phyloP scores from a whole-genome alignment of 2,113 vertebrate genomes.

The Muntiacus muntjak region DNA sequence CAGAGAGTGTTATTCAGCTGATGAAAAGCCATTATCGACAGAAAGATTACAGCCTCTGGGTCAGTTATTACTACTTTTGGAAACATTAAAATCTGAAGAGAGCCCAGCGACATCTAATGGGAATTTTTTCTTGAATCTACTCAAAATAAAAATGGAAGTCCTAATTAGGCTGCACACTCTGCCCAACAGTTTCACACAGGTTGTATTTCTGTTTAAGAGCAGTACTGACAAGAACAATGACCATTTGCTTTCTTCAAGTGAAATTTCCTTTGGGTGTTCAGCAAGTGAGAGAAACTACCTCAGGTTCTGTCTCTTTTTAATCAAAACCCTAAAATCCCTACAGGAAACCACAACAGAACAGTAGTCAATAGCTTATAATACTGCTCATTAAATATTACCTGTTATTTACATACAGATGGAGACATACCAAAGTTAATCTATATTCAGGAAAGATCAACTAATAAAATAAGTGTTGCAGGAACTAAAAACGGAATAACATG shows the following conservation, averaged over 20 bases:
- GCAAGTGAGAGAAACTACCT: conserved; percentile 35
- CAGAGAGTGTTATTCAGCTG: background rate
- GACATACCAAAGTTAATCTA: background rate
- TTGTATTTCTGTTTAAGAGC: background rate
- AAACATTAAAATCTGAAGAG: conserved; percentile 30
- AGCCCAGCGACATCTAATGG: background rate
- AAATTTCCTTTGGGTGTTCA: conserved; percentile 50
- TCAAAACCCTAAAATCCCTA: conserved; percentile 18
- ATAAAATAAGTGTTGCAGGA: background rate
- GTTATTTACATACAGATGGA: background rate
- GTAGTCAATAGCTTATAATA: background rate
- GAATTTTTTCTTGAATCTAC: conserved; percentile 31
- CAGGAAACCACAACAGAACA: background rate
- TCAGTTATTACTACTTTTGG: conserved; percentile 44
- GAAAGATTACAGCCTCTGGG: background rate
- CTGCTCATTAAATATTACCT: background rate
- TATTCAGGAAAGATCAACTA: background rate
- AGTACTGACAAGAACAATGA: conserved; percentile 27
- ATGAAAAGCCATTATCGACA: background rate
- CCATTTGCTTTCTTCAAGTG: conserved; percentile 19
- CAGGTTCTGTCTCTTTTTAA: conserved; percentile 29
- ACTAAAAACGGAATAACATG: background rate
- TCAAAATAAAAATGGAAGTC: conserved; percentile 21
- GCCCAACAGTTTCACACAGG: background rate
- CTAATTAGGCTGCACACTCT: background rate